Base-by-base conservation (phyloP, 2,797 vertebrate genomes). In the Synanceia verrucosa region DNA sequence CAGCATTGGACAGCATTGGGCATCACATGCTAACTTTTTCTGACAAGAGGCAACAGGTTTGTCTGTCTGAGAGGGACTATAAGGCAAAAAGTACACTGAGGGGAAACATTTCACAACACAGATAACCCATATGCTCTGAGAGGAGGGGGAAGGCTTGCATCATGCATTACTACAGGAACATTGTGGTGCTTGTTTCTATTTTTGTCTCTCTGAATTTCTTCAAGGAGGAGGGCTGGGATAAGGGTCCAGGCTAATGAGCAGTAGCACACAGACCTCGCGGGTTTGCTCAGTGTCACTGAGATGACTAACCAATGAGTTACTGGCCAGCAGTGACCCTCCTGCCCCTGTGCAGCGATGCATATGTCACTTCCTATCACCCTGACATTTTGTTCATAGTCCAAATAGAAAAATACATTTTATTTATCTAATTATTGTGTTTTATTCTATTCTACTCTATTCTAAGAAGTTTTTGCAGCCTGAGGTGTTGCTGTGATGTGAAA, bases 1-100 rank as follows among this genome's bases (percentile, higher is more conserved):
- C 16, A 23, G 13, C 8, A 53, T 73, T 7, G 73, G 78, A 65
- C 14, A 74, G 66, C 24, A 3, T 23, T 63, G 28, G 65, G 39
- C 55, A 36, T 62, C 5, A 3, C 44, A 33, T 28, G n/a, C 70
- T 86, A 84, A 88, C 70, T 61, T 80, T 72, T 62, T 75, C 62
- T 85, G 82, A 84, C 83, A 88, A 51, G 68, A 80, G 64, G 34
- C 55, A 44, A 62, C 26, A 75, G 70, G 68, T 74, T 81, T 82
- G 66, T 75, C 29, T 77, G 23, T 59, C 47, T 11, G 41, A 76
- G 28, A 23, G 44, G 3, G n/a, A 63, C 43, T 14, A 26, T 11
- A 16, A 51, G 68, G 44, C 2, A 9, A 77, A 69, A 19, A 53
- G 50, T 67, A 62, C 46, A 78, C 73, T 80, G 65, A 24, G 0